Evolutionary conservation across 2,888 invertebrate species (phyloP), one percentile per base, ranked within the genome.

Genomic region (Hirtodrosophila confusa): DNA sequence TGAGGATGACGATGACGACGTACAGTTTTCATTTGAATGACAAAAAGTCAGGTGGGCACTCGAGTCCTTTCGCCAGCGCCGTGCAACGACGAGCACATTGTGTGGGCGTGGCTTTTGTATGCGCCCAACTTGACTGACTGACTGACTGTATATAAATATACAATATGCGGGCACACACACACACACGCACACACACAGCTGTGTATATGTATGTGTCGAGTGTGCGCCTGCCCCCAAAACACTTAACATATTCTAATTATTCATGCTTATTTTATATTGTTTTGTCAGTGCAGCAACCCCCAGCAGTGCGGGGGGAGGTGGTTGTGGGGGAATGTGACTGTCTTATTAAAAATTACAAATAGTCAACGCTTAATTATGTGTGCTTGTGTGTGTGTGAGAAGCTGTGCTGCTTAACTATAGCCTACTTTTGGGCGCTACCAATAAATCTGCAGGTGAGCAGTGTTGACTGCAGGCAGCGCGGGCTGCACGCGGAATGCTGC

Each of bases 171-270:
- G 78, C 58, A 41, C 51, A 65, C 60, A 57, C 54, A 55, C 36
- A 56, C 56, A 69, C 57, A 43, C 50, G 55, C 50, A 54, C 45
- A 41, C 39, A 45, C 35, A 49, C 56, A 65, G 17, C 2, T 17
- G 17, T 45, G 64, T 58, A 61, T 64, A 58, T 55, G 33, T 43
- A 44, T 51, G 54, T 73, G 72, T 80, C 75, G 69, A 82, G 82
- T 83, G 82, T 78, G 51, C 65, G 74, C 72, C 68, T 63, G 77
- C 78, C 82, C 83, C 80, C 75, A 80, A 87, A 88, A 88, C 89
- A 89, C 90, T 89, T 89, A 90, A 89, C 89, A 89, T 89, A 89
- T 89, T 89, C 89, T 89, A 89, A 89, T 89, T 89, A 90, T 89
- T 89, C 89, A 86, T 88, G 88, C 89, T 89, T 89, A 89, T 89